Base-by-base conservation (phyloP, 2,797 vertebrate species). In the Acestrorhynchus altus region DNA sequence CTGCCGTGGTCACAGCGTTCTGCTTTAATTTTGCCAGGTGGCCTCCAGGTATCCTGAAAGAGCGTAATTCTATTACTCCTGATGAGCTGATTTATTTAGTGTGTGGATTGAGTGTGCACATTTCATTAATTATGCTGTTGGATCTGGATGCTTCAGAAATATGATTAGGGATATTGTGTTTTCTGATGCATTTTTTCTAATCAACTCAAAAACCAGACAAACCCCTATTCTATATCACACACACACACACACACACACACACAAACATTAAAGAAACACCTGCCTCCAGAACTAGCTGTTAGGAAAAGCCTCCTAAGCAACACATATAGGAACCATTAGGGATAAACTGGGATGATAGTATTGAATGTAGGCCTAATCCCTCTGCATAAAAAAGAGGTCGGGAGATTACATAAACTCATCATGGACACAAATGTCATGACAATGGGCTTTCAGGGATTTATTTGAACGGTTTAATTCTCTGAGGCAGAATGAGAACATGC, bases 111-210 rank as follows among this genome's bases (percentile, higher is more conserved):
- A 35, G 66, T 24, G 31, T 35, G 31, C 31, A 66, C 1, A n/a
- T 49, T 60, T 69, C 44, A 65, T 83, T 68, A 72, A 68, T 71
- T 76, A 72, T 65, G 24, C 59, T 13, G n/a, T 56, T 3, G 59
- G 26, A 76, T 76, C 15, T 22, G 46, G 65, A 12, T 15, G 20
- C 40, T 24, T 59, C 61, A 22, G 63, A 51, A 60, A 79, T 71
- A 39, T 54, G 20, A 79, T 79, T 72, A 54, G 63, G 46, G 31
- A 26, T 52, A 52, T 76, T 60, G 20, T 22, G n/a, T 46, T 47
- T 72, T 54, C 57, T 52, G 49, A 46, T 65, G 12, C 51, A n/a
- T 16, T 67, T 78, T 77, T 71, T 57, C 40, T 35, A 74, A 56
- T 74, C 42, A 63, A 2, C 51, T 61, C 42, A 46, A 74, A 46